These are phyloP conservation scores for Heterochromis multidens DNA, from an alignment of 2,113 vertebrate species.

Conservation along the genomic window DNA sequence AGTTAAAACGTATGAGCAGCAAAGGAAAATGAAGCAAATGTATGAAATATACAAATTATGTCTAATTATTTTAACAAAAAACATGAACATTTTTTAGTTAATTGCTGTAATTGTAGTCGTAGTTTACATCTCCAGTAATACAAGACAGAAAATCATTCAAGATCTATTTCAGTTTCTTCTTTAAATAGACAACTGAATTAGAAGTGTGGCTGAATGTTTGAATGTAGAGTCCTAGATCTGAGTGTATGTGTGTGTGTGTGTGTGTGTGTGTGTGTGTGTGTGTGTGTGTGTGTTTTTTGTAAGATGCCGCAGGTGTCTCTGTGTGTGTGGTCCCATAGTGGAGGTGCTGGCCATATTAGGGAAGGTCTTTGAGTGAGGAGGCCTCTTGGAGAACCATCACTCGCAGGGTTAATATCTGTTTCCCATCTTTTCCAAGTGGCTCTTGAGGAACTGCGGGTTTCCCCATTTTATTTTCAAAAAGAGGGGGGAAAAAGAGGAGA, in stretches of 20 bases:
- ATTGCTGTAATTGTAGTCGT: constrained; percentile 19
- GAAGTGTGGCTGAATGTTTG: constrained; percentile 14
- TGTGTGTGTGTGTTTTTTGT: constrained; percentile 41
- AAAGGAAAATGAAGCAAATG: constrained; percentile 43
- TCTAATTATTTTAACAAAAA: constrained; percentile 40
- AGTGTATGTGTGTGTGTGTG: constrained; percentile 35
- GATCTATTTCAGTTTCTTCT: constrained; percentile 13
- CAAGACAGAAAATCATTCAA: constrained; percentile 18
- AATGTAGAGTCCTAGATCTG: not conserved
- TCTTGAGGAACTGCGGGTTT: constrained; percentile 71
- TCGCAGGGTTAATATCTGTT: constrained; percentile 78
- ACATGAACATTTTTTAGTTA: not conserved
- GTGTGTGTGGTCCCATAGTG: constrained; percentile 74
- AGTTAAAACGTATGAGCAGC: constrained; percentile 14
- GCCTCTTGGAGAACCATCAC: constrained; percentile 72
- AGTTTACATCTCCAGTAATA: constrained; percentile 13
- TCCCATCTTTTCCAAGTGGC: constrained; percentile 78
- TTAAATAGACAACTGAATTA: constrained; percentile 23
- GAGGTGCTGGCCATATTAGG: constrained; percentile 23
- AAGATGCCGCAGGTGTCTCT: constrained; percentile 54
- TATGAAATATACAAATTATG: constrained; percentile 23
- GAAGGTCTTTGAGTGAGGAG: constrained; percentile 46
- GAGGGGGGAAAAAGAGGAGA: not conserved
- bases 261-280: constrained; percentile 42
- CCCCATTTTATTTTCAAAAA: constrained; percentile 64